Conservation (phyloP, 2,113 vertebrate genomes). For the Phodopus roborovskii region DNA sequence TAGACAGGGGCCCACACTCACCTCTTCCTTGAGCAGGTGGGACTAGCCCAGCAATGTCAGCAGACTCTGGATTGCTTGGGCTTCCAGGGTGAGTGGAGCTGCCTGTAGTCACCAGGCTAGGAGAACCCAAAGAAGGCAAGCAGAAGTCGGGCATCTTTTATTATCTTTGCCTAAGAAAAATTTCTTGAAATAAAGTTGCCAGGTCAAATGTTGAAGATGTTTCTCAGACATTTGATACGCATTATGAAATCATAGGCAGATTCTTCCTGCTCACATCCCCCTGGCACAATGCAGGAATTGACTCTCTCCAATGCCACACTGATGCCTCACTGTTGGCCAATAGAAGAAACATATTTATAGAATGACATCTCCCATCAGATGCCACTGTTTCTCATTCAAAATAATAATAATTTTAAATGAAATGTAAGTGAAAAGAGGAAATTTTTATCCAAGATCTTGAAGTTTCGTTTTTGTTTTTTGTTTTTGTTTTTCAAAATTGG, state of each 20-base stretch:
- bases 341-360: too few species aligned
- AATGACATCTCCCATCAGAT: too few species aligned
- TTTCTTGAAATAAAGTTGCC: slow-evolving; percentile 7
- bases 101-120: too few species aligned
- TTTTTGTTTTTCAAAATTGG: slow-evolving; percentile 28
- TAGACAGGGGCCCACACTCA: too few species aligned
- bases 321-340: too few species aligned
- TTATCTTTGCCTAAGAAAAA: neutral
- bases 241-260: slow-evolving; percentile 20
- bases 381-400: slow-evolving; percentile 6
- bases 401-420: slow-evolving; percentile 20
- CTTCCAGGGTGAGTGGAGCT: too few species aligned
- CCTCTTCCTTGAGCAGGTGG: too few species aligned
- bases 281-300: neutral
- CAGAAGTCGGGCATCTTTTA: neutral
- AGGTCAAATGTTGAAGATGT: neutral
- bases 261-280: neutral
- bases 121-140: too few species aligned
- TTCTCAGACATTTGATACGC: neutral
- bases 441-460: neutral
- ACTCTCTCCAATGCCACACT: neutral
- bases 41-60: too few species aligned
- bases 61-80: too few species aligned
- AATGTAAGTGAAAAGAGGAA: slow-evolving; percentile 14
- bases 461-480: neutral